These are phyloP conservation scores for Zonitis immaculata DNA, from an alignment of 2,888 invertebrate genomes.

Conservation along the genomic window DNA sequence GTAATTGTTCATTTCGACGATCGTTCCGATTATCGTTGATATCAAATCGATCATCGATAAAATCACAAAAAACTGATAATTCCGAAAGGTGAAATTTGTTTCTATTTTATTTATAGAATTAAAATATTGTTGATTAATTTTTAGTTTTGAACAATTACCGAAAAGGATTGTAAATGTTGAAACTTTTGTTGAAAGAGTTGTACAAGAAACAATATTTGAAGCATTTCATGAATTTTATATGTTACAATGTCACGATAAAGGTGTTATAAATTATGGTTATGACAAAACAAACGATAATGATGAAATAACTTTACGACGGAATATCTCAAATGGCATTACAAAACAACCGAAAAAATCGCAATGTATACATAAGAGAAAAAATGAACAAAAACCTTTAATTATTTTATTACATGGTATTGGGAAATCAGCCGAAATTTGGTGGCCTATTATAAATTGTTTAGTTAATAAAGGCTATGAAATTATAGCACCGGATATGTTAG, in stretches of 20 bases:
- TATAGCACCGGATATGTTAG: constrained; percentile 62
- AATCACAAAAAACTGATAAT: constrained; percentile 15
- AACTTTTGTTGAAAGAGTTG: constrained; percentile 43
- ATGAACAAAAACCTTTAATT: constrained; percentile 50
- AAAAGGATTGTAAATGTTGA: constrained; percentile 40
- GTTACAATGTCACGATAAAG: constrained; percentile 20
- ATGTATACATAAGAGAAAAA: constrained; percentile 3
- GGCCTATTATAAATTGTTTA: constrained; percentile 56
- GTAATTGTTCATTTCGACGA: constrained; percentile 47
- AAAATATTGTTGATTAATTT: constrained; percentile 7
- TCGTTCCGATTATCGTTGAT: constrained; percentile 41
- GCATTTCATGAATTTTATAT: constrained; percentile 44
- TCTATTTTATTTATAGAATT: not conserved
- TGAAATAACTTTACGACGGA: constrained; percentile 5
- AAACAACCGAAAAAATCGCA: constrained; percentile 3
- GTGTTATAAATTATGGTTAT: constrained; percentile 40
- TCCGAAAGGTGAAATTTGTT: constrained; percentile 19
- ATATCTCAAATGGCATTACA: constrained; percentile 15
- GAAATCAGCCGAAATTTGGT: constrained; percentile 61
- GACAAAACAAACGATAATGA: constrained; percentile 32
- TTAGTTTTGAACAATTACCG: constrained; percentile 32
- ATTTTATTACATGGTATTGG: constrained; percentile 66
- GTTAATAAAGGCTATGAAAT: constrained; percentile 57
- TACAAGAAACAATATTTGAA: constrained; percentile 44
- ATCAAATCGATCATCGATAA: constrained; percentile 26